Base-by-base conservation (phyloP, 2,113 vertebrate genomes). In the Chionis minor region DNA sequence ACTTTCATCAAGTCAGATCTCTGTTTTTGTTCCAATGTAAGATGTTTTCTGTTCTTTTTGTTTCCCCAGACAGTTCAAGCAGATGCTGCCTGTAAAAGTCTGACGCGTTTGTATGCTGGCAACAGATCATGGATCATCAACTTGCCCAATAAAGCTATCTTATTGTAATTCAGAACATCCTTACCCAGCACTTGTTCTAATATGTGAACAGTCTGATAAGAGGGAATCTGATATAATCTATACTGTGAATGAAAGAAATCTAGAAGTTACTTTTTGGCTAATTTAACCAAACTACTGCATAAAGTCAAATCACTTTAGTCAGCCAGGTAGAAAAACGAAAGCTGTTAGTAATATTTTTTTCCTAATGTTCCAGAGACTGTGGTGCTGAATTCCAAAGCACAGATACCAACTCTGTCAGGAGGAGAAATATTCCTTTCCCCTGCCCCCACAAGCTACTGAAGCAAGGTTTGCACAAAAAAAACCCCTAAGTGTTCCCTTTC, bases 21-120 rank as follows among this genome's bases (percentile, higher is more conserved):
- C 42, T 56, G 30, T 0, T 74, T 92, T 93, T 74, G 15, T 54
- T 86, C 16, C 42, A 92, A 21, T 26, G 7, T 56, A 69, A 58
- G 61, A 71, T 24, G 8, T 49, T 92, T 94, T 69, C 65, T 75
- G 17, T 44, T 88, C 49, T 71, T 92, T 88, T 67, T 83, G 63
- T 58, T 61, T 75, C 44, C 56, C 69, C 30, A 91, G 86, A 95
- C 56, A 92, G 69, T 45, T 81, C 13, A 95, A 71, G 73, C 82
- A 96, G 95, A 92, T 93, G 94, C 77, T 89, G 80, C 33, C 44
- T 79, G 56, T 79, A 81, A n/a, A 94, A 94, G 42, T 85, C 86
- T 87, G 77, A 89, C 0, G 0, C 1, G 10, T 81, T 86, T 91
- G 77, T 3, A 19, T 51, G 77, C 56, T 96, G 45, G 92, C 65